Evolutionary conservation across 2,113 vertebrate species (phyloP).

Genomic region (Dinomys branickii): DNA sequence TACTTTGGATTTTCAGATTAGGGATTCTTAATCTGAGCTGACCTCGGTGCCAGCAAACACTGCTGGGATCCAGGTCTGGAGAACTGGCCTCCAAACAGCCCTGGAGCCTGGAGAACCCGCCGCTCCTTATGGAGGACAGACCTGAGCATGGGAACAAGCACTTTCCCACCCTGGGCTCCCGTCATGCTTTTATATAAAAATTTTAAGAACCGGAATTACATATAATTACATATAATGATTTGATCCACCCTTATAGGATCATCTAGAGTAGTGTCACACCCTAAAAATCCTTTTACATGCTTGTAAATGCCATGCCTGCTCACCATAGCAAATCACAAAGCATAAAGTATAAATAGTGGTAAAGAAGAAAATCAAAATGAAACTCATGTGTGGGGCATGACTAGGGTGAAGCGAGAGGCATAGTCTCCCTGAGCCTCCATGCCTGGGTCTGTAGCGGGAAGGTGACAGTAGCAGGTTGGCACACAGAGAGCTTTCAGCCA

Average conservation of each 20-base stretch:
- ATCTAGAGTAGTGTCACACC: not conserved
- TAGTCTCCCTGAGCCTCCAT: not conserved
- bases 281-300: not conserved
- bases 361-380: not conserved
- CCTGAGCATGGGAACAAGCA: not conserved
- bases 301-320: not conserved
- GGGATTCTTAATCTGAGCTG: not conserved
- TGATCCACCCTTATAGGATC: not conserved
- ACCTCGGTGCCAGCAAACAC: fast-evolving
- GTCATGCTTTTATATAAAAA: no score
- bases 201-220: no score
- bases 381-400: not conserved
- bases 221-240: no score
- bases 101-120: not conserved
- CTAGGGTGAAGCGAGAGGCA: not conserved
- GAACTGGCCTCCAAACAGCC: not conserved
- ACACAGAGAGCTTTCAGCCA: not conserved
- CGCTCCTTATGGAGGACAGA: not conserved
- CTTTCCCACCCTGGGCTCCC: not conserved
- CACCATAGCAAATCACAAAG: not conserved
- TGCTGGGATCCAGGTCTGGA: not conserved
- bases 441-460: not conserved
- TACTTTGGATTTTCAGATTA: not conserved
- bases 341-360: not conserved
- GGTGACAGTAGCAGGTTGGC: not conserved